Conservation (phyloP, 35 echinoderm and acorn worm species). For the Ophiothrix spiculata region DNA sequence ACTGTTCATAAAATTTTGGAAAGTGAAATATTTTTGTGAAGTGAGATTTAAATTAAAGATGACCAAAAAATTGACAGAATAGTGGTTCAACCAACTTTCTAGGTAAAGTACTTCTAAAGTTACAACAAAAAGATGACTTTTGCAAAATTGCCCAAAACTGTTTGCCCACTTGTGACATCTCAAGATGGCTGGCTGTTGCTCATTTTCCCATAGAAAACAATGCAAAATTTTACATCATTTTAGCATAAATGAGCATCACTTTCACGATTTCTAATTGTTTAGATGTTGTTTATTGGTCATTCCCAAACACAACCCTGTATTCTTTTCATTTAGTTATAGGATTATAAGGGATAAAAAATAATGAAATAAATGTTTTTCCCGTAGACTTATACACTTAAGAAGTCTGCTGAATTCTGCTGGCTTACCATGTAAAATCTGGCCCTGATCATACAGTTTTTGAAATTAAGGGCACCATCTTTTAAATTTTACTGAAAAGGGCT, state of each 20-base stretch:
- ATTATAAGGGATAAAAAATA: neutral
- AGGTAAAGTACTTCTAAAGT: too few relatives aligned
- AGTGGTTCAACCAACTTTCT: too few relatives aligned
- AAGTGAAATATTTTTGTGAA: neutral
- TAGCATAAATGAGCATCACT: neutral
- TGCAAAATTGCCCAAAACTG: neutral
- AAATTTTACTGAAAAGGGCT: too few relatives aligned
- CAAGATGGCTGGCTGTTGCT: neutral
- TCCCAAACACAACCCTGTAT: neutral
- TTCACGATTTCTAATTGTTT: neutral
- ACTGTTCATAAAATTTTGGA: neutral
- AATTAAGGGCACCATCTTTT: too few relatives aligned
- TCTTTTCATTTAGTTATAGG: neutral
- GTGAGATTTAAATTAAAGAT: neutral
- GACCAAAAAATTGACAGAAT: neutral
- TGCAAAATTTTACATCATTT: neutral
- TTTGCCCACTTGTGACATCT: too few relatives aligned
- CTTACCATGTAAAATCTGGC: neutral
- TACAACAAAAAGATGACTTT: too few relatives aligned
- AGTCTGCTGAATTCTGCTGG: neutral
- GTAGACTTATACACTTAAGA: neutral
- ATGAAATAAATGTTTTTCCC: neutral
- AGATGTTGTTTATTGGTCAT: neutral
- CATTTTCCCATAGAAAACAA: neutral
- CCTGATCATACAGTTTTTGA: neutral